Percentiles rank a stretch among this genome's conserved stretches.
These are phyloP conservation scores for Epirrita christyi DNA, from an alignment of 2,888 invertebrate genomes.

Conservation along the genomic window DNA sequence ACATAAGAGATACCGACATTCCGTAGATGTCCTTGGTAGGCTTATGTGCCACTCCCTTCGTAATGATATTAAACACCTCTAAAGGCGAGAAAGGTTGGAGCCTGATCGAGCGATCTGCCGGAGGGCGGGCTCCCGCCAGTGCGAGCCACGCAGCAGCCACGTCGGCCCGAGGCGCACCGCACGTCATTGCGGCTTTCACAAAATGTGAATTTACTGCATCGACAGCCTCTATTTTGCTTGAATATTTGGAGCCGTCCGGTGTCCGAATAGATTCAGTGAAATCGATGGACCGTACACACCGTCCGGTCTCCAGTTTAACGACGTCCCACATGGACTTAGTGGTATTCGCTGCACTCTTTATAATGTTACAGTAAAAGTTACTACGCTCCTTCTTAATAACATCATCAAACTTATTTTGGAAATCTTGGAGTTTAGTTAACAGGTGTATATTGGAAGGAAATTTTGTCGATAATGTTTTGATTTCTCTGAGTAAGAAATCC, in stretches of 20 bases:
- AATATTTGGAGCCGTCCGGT: slow-evolving; percentile 4
- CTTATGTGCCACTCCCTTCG: neutral
- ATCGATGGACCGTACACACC: neutral
- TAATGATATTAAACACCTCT: slow-evolving; percentile 3
- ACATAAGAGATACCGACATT: neutral
- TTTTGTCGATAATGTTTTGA: no score
- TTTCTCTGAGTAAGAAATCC: neutral
- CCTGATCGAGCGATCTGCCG: slow-evolving; percentile 9
- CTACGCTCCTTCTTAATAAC: neutral
- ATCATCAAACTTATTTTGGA: no score
- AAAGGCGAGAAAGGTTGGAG: neutral
- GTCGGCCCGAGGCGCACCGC: slow-evolving; percentile 9
- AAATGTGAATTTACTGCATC: slow-evolving; percentile 13
- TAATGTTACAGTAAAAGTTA: slow-evolving; percentile 1
- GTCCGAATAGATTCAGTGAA: neutral
- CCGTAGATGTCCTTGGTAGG: slow-evolving; percentile 4
- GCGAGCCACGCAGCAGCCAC: neutral
- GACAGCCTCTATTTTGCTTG: neutral
- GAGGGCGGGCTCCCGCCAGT: neutral
- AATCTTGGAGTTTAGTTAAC: neutral
- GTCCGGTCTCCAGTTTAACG: slow-evolving; percentile 6
- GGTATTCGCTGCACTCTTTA: neutral
- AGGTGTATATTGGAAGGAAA: neutral
- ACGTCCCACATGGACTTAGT: slow-evolving; percentile 6
- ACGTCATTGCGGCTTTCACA: slow-evolving; percentile 2